These are phyloP conservation scores for Parazoanthus darwini DNA, from an alignment of 92 coral and sea anemone genomes.

Conservation along the genomic window DNA sequence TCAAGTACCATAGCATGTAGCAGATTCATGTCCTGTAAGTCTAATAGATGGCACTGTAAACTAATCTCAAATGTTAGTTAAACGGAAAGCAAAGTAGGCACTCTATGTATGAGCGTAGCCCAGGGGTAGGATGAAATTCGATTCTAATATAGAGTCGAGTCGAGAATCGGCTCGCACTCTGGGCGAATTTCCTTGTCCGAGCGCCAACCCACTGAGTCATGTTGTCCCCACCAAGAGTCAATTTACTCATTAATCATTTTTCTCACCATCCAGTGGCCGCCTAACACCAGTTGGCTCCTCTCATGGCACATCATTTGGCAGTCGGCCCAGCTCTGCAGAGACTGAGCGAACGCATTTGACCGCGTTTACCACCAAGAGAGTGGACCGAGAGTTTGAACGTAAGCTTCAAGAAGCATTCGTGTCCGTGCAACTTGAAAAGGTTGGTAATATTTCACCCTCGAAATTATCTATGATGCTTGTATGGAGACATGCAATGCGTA, in stretches of 20 bases:
- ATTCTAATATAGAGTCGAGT: too few species aligned
- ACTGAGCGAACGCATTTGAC: conserved; percentile 68
- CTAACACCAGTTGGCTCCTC: conserved; percentile 79
- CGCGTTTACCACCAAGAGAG: conserved; percentile 84
- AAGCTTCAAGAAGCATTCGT: conserved; percentile 87
- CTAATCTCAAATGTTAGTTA: too few species aligned
- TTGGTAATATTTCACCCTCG: conserved; percentile 11
- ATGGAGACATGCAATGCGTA: background rate
- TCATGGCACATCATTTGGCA: conserved; percentile 67
- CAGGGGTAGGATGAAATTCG: too few species aligned
- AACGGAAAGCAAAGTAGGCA: too few species aligned
- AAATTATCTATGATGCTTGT: background rate
- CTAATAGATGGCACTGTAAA: too few species aligned
- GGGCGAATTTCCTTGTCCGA: too few species aligned
- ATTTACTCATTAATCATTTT: background rate
- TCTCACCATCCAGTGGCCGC: conserved; percentile 52
- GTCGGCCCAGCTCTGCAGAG: conserved; percentile 91
- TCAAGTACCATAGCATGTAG: too few species aligned
- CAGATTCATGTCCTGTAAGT: too few species aligned
- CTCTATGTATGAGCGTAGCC: too few species aligned
- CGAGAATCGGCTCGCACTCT: too few species aligned
- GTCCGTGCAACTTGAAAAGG: conserved; percentile 95
- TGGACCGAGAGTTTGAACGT: conserved; percentile 92
- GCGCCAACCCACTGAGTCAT: too few species aligned
- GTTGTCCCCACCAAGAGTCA: too few species aligned